Evolutionary conservation across 1,140 invertebrate genomes (phyloP).

Genomic region (Aphidius gifuensis): DNA sequence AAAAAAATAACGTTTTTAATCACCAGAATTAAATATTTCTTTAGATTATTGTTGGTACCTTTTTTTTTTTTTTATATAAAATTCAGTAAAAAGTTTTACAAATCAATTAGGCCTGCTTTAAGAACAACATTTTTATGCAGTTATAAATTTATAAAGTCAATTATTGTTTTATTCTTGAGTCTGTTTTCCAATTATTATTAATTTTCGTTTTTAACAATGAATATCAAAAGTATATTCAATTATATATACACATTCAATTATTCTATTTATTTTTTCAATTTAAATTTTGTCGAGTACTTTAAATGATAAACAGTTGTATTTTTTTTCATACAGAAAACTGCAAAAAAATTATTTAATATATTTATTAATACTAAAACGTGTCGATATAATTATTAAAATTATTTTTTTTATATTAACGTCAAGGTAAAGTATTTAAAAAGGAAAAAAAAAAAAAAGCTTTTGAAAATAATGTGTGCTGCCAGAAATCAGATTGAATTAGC

Average conservation of each 20-base stretch:
- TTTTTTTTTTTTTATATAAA: constrained; percentile 20
- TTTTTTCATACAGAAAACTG: constrained; percentile 42
- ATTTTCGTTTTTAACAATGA: constrained; percentile 22
- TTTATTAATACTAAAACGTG: not conserved
- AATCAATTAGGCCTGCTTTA: constrained; percentile 20
- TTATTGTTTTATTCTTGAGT: constrained; percentile 1
- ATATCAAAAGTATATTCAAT: constrained; percentile 34
- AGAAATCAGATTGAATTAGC: too few species aligned
- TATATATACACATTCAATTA: constrained; percentile 34
- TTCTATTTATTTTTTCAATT: constrained; percentile 9
- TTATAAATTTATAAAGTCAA: constrained; percentile 2
- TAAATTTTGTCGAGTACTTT: constrained; percentile 33
- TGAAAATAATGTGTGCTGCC: too few species aligned
- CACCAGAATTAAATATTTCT: constrained; percentile 7
- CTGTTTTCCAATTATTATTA: not conserved
- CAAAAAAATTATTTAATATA: constrained; percentile 7
- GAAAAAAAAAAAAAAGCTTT: too few species aligned
- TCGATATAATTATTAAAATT: too few species aligned
- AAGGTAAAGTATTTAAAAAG: too few species aligned
- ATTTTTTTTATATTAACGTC: too few species aligned
- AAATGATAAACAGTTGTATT: constrained; percentile 35
- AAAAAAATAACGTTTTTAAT: constrained; percentile 22
- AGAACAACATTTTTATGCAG: constrained; percentile 1
- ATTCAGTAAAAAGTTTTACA: constrained; percentile 25
- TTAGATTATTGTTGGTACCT: not conserved